These are phyloP conservation scores for Criorhina ranunculi DNA, from an alignment of 2,888 invertebrate genomes.

Conservation along the genomic window DNA sequence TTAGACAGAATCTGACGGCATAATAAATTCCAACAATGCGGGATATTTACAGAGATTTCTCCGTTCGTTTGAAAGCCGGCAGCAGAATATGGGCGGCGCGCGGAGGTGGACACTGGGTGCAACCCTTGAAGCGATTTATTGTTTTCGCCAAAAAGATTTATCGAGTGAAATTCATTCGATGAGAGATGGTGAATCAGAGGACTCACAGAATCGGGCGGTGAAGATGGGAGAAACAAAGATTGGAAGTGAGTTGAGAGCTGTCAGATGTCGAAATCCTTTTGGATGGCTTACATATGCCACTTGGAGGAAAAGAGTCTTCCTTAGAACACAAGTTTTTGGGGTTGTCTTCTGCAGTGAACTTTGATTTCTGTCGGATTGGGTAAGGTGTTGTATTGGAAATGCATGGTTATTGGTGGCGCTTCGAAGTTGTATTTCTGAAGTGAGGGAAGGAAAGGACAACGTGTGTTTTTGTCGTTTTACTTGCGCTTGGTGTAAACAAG, in stretches of 20 bases:
- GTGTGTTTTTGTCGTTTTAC: neutral
- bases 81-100: slow-evolving; percentile 27
- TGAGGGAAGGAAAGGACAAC: neutral
- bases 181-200: slow-evolving; percentile 68
- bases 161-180: slow-evolving; percentile 73
- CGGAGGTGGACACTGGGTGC: slow-evolving; percentile 48
- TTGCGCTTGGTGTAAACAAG: too few species aligned
- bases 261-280: slow-evolving; percentile 54
- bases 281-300: slow-evolving; percentile 63
- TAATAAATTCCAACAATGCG: slow-evolving; percentile 76
- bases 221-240: slow-evolving; percentile 20
- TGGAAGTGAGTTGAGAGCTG: slow-evolving; percentile 67
- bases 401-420: slow-evolving; percentile 15
- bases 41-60: slow-evolving; percentile 75
- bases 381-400: slow-evolving; percentile 24
- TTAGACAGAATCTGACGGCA: slow-evolving; percentile 77
- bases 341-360: slow-evolving; percentile 7
- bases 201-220: slow-evolving; percentile 16
- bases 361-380: slow-evolving; percentile 24
- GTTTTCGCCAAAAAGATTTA: slow-evolving; percentile 75
- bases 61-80: slow-evolving; percentile 44
- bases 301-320: slow-evolving; percentile 43
- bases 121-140: slow-evolving; percentile 76
- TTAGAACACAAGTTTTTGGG: slow-evolving; percentile 5
- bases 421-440: neutral